Conservation (phyloP, 2,797 vertebrate species). For the Semaprochilodus insignis region DNA sequence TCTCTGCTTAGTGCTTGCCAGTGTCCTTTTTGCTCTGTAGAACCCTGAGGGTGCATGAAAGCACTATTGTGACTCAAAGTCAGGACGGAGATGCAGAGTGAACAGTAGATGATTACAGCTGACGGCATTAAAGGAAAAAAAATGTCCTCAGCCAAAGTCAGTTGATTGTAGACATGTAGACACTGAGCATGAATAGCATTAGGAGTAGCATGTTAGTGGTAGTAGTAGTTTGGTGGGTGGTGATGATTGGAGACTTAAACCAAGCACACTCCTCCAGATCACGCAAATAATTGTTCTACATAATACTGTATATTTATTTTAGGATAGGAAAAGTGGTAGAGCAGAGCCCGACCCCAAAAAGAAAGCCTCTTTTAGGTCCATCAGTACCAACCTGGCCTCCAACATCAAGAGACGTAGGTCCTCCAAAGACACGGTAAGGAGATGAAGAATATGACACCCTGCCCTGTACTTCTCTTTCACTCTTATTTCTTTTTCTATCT, state of each 20-base stretch:
- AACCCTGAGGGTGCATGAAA: conserved; percentile 47
- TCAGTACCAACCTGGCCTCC: conserved; percentile 99
- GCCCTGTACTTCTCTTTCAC: conserved; percentile 60
- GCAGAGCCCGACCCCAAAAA: conserved; percentile 99
- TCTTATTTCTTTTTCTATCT: conserved; percentile 18
- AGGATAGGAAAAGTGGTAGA: conserved; percentile 99
- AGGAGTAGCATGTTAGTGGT: conserved; percentile 25
- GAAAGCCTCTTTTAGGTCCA: conserved; percentile 99
- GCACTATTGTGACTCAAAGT: conserved; percentile 50
- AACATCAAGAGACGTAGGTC: conserved; percentile 99
- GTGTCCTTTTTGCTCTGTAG: conserved; percentile 57
- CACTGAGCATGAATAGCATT: conserved; percentile 39
- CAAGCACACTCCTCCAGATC: conserved; percentile 55
- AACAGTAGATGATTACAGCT: conserved; percentile 45
- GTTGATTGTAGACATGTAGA: conserved; percentile 15
- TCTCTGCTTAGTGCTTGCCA: conserved; percentile 47
- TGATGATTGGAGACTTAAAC: conserved; percentile 56
- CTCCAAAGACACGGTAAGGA: conserved; percentile 99
- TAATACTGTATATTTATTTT: conserved; percentile 92
- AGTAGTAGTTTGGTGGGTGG: conserved; percentile 44
- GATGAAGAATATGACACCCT: conserved; percentile 83
- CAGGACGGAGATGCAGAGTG: conserved; percentile 54
- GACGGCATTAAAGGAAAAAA: conserved; percentile 15
- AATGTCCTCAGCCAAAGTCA: conserved; percentile 15
- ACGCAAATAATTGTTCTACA: conserved; percentile 80